Evolutionary conservation across 2,888 invertebrate genomes (phyloP), one percentile per base, ranked within the genome.

Genomic region (Agrotis puta): DNA sequence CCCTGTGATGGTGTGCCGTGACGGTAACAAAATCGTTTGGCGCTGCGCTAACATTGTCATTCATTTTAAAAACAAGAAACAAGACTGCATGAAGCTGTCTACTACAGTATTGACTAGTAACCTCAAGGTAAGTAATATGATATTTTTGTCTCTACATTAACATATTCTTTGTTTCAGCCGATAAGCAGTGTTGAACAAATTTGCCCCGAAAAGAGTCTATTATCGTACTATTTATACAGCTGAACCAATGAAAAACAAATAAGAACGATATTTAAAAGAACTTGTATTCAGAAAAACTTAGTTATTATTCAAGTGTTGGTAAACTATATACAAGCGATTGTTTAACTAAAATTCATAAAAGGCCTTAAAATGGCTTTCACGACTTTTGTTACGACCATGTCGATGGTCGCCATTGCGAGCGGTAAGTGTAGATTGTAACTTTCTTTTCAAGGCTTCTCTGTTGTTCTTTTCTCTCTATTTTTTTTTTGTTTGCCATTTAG

Each of bases 211-310:
- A 83, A 83, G 65, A 76, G 74, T 48, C 81, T 91, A 92, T 93
- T 84, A 93, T 87, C 87, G 86, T 88, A 89, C 70, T 94, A 84
- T 95, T 94, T 94, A 81, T 77, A 89, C 95, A 95, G 93, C 89
- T 92, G 89, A 88, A 67, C 77, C 69, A 73, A 73, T 71, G 85
- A 90, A 91, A 87, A 92, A 92, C 89, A 92, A 67, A 69, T 71
- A 68, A 88, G 88, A 85, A 85, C 84, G 85, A 89, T 92, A 93
- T 88, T 89, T 95, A 94, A 92, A 91, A 88, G 87, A 87, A 84
- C 77, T 85, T 81, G 87, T 85, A 76, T 79, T 86, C 77, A 76
- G 82, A 71, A 84, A 80, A 75, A 64, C 82, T 78, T 92, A 94
- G 93, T 94, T 77, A 86, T 64, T 73, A 84, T 87, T 82, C 77